Base-by-base conservation (phyloP, 2,797 vertebrate species). In the Philypnodon macrostomus region DNA sequence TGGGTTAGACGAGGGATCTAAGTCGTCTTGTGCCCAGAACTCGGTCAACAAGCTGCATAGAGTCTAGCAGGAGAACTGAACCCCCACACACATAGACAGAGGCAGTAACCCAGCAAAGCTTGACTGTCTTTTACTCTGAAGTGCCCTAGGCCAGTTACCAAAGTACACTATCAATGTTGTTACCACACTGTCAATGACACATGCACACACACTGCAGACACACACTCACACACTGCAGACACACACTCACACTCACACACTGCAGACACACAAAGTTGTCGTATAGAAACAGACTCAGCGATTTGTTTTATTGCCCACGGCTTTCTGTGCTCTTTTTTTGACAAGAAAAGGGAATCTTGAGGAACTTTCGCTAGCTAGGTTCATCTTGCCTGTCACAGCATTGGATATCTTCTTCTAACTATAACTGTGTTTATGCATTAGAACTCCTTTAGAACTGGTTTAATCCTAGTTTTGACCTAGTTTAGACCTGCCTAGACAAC, bases 1-100 rank as follows among this genome's bases (percentile, higher is more conserved):
- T n/a, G 53, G 7, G 37, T 72, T 76, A 73, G 77, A 53, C 24
- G 46, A 69, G 67, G 75, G 80, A 85, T 85, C 63, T 69, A 34
- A 53, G 70, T 50, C 64, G 33, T 66, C 47, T 77, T 40, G 69
- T 31, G 55, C 49, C 57, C 23, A 15, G 63, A 63, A 71, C 51
- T 63, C 10, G 62, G 58, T 62, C 64, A 81, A 62, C 58, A 60
- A 52, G 47, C 55, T 73, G 38, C 50, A 50, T 52, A 23, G 18
- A 51, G 60, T 71, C 77, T 48, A 67, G 41, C 60, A 23, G 45
- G 46, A 54, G 41, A 63, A 70, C 73, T 58, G 48, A 67, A 64
- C 56, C 15, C 35, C 31, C 59, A 40, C 13, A 34, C 42, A 48
- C 53, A n/a, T n/a, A n/a, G n/a, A n/a, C n/a, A n/a, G n/a, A 50